Evolutionary conservation across 2,113 vertebrate species (phyloP).

Genomic region (Psittacus erithacus): DNA sequence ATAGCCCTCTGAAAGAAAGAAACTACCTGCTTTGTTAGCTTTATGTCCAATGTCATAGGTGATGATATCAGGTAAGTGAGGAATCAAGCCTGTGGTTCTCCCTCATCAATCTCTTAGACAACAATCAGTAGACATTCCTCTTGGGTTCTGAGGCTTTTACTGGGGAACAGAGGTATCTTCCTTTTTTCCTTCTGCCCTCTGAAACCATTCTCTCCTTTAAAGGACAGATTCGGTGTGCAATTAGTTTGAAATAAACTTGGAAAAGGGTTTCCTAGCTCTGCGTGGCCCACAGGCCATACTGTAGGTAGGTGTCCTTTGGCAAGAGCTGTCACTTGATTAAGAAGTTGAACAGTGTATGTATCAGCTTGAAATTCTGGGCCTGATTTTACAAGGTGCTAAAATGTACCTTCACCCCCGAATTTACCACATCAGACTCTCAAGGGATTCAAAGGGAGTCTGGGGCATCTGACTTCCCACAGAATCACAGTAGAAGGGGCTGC

Average conservation of each 20-base stretch:
- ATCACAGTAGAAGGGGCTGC: neutral
- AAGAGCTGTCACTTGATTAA: neutral
- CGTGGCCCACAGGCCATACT: neutral
- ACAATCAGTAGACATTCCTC: neutral
- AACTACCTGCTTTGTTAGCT: neutral
- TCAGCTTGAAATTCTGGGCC: neutral
- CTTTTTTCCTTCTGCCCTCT: neutral
- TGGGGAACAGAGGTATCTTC: rapidly evolving
- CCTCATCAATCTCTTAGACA: neutral
- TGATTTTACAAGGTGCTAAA: neutral
- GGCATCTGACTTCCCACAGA: neutral
- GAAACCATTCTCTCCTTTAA: neutral
- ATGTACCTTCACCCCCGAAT: neutral
- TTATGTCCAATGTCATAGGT: neutral
- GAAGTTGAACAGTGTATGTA: neutral
- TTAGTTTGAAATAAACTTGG: neutral
- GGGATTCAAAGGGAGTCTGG: neutral
- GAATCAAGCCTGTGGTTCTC: neutral
- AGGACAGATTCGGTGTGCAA: neutral
- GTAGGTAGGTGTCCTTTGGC: neutral
- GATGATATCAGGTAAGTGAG: neutral
- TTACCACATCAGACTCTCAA: neutral
- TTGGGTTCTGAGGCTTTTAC: neutral
- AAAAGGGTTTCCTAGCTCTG: neutral
- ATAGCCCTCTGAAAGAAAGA: neutral